Base-by-base conservation (phyloP, 1,140 invertebrate species). In the Bombyx mandarina region DNA sequence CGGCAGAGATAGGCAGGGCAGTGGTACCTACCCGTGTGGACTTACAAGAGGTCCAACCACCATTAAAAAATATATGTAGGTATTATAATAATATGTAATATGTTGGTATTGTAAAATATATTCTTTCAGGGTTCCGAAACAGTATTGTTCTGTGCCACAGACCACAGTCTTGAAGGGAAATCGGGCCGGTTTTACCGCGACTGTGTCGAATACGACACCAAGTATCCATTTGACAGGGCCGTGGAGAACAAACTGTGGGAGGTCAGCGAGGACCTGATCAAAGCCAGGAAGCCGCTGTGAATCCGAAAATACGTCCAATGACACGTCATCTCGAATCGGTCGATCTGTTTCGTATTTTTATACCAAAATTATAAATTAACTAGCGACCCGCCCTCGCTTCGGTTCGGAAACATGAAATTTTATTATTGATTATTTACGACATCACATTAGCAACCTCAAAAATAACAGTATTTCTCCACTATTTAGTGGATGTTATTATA, bases 121-220 rank as follows among this genome's bases (percentile, higher is more conserved):
- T 58, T 7, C 56, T 84, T 89, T 42, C 71, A 94, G 93, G 94
- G 94, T 49, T 90, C 91, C 7, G 93, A 96, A 86, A 95, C 93
- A 8, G 88, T 94, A 43, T 76, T 96, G 2, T 92, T 93, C 76
- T 95, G 94, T 75, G 93, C 94, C 6, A 91, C 92, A 0, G 91
- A 93, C 54, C 89, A 92, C 57, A 79, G 85, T 46, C 77, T 94
- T 26, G 88, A 90, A 35, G 89, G 90, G 7, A 89, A 92, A 69
- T 91, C 89, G 42, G 93, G 93, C 22, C 86, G 88, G 45, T 89
- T 93, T 57, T 94, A 95, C 78, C 89, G 92, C n/a, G 91, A 96
- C 79, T 96, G 94, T 71, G 88, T 89, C 45, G 86, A 88, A 18
- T 94, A 91, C 65, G 72, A 80, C n/a, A 90, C 91, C 8, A 92